These are phyloP conservation scores for Megathymus violae DNA, from an alignment of 1,140 invertebrate genomes.

Conservation along the genomic window DNA sequence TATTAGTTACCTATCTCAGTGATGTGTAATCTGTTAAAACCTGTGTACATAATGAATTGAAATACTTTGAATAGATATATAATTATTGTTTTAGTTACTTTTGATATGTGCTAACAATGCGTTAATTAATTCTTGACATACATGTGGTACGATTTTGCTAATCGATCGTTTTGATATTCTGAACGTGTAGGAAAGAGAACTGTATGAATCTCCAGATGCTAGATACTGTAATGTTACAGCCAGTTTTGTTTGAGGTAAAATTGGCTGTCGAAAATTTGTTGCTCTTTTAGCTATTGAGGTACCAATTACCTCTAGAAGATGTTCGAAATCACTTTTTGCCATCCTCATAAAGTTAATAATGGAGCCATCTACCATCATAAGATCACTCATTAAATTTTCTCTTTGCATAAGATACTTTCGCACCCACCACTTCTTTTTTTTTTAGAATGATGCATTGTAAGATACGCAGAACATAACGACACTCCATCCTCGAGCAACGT, in stretches of 20 bases:
- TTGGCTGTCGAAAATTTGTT: slow-evolving; percentile 30
- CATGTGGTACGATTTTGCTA: slow-evolving; percentile 1
- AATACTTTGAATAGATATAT: too few species aligned
- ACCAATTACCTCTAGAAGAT: slow-evolving; percentile 3
- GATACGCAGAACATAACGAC: too few species aligned
- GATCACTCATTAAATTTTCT: slow-evolving; percentile 37
- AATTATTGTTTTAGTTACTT: too few species aligned
- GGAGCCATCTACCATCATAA: slow-evolving; percentile 4
- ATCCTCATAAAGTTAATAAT: slow-evolving; percentile 35
- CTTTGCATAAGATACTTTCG: slow-evolving; percentile 21
- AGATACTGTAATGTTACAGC: too few species aligned
- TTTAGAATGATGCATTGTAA: too few species aligned
- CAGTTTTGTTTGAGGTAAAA: slow-evolving; percentile 20
- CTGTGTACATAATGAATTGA: too few species aligned
- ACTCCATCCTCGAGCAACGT: too few species aligned
- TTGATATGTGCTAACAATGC: too few species aligned
- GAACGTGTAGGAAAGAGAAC: slow-evolving; percentile 1
- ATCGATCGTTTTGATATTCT: slow-evolving; percentile 27
- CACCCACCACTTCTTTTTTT: too few species aligned
- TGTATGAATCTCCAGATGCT: too few species aligned
- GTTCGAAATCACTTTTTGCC: slow-evolving; percentile 38
- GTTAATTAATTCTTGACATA: slow-evolving; percentile 3
- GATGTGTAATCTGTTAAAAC: too few species aligned
- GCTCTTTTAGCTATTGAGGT: not conserved
- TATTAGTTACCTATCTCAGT: too few species aligned